Percentiles rank a stretch among this genome's conserved stretches.
Evolutionary conservation across 2,888 invertebrate species (phyloP).

Genomic region (Ligdia adustata): DNA sequence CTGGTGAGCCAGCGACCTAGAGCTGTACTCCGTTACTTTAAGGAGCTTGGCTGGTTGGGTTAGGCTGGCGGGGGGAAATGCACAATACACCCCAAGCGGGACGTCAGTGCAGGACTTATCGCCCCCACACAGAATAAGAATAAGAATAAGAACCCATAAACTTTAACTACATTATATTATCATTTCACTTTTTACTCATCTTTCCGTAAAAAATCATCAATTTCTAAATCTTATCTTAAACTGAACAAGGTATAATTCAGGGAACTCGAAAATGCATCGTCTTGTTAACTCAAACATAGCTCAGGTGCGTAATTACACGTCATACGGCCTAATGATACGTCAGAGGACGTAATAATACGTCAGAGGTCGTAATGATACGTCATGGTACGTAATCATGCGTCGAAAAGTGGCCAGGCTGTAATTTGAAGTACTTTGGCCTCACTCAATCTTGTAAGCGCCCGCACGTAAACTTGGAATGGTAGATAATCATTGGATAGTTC

Average conservation of each 20-base stretch:
- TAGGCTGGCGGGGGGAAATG: too few relatives aligned
- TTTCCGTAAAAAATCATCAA: too few relatives aligned
- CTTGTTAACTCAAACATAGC: slow-evolving; percentile 37
- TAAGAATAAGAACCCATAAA: too few relatives aligned
- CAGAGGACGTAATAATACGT: slow-evolving; percentile 34
- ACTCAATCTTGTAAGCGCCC: slow-evolving; percentile 55
- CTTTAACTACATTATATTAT: too few relatives aligned
- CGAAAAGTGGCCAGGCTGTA: slow-evolving; percentile 41
- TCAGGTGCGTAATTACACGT: slow-evolving; percentile 28
- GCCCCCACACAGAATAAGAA: too few relatives aligned
- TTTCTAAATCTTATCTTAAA: slow-evolving; percentile 24
- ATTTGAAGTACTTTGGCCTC: slow-evolving; percentile 56
- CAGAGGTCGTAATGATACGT: slow-evolving; percentile 31
- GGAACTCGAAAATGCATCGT: slow-evolving; percentile 33
- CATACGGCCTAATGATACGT: slow-evolving; percentile 29
- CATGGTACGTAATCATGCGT: slow-evolving; percentile 29
- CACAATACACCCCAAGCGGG: too few relatives aligned
- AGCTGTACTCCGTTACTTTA: too few relatives aligned
- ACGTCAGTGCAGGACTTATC: too few relatives aligned
- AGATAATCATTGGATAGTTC: slow-evolving; percentile 20
- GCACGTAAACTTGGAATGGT: slow-evolving; percentile 26
- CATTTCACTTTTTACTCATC: not conserved
- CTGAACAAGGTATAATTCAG: slow-evolving; percentile 30
- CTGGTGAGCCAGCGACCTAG: too few relatives aligned
- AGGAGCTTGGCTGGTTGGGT: too few relatives aligned